Evolutionary conservation across 2,888 invertebrate species (phyloP).

Genomic region (Scaptomyza tumidula): DNA sequence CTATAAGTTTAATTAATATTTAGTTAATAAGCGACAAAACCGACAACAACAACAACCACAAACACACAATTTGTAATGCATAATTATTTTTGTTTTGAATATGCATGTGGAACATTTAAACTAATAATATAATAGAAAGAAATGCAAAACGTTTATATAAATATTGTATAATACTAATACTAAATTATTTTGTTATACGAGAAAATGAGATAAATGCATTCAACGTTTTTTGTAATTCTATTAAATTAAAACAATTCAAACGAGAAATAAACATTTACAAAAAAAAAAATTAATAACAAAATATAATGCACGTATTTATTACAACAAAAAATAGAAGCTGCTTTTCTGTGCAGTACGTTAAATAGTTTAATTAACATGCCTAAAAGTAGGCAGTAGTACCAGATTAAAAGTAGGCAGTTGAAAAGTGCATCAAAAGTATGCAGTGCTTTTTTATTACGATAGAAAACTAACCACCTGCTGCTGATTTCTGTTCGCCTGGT

Average conservation of each 20-base stretch:
- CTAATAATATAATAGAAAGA: conserved; percentile 52
- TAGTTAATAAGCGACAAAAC: conserved; percentile 58
- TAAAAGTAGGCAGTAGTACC: not conserved
- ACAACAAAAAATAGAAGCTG: not conserved
- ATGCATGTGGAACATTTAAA: conserved; percentile 65
- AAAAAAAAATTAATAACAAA: conserved; percentile 67
- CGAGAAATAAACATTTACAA: conserved; percentile 76
- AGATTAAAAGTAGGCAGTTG: not conserved
- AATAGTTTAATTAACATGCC: not conserved
- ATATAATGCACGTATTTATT: conserved; percentile 1
- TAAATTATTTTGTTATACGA: conserved; percentile 83
- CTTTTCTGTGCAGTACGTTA: not conserved
- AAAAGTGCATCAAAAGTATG: not conserved
- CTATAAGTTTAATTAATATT: conserved; percentile 82
- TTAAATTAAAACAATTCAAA: conserved; percentile 76
- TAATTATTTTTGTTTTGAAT: conserved; percentile 74
- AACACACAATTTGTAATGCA: conserved; percentile 74
- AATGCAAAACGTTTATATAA: conserved; percentile 78
- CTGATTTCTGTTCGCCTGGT: conserved; percentile 2
- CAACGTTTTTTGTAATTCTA: conserved; percentile 78
- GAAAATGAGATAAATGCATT: conserved; percentile 65
- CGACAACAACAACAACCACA: conserved; percentile 34
- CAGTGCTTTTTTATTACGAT: not conserved
- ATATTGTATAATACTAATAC: conserved; percentile 83
- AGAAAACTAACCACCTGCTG: not conserved